Evolutionary conservation across 2,113 vertebrate genomes (phyloP).

Genomic region (Tetraodon nigroviridis): DNA sequence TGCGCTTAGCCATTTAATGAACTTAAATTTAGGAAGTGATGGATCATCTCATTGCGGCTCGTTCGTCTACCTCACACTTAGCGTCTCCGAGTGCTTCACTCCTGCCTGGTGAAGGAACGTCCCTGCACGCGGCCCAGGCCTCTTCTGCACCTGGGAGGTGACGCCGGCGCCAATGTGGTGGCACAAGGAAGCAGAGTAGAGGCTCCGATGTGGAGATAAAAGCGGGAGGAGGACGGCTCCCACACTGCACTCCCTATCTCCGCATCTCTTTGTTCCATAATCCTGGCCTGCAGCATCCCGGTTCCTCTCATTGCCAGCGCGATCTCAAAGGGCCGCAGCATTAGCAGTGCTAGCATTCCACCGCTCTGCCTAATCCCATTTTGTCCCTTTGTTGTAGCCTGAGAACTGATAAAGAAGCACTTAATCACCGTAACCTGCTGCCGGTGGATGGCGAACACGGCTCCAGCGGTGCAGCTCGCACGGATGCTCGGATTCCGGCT

Average conservation of each 20-base stretch:
- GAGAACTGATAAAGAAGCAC: slow-evolving; percentile 43
- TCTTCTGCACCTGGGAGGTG: too few species aligned
- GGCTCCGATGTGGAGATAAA: slow-evolving; percentile 43
- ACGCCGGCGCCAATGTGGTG: too few species aligned
- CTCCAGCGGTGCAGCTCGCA: slow-evolving; percentile 19
- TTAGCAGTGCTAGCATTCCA: slow-evolving; percentile 48
- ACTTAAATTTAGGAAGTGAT: slow-evolving; percentile 61
- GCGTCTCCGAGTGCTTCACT: slow-evolving; percentile 29
- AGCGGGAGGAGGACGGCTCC: slow-evolving; percentile 13
- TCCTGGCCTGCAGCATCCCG: slow-evolving; percentile 52
- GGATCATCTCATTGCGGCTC: slow-evolving; percentile 61
- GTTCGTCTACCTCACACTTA: slow-evolving; percentile 56
- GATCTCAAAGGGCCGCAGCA: slow-evolving; percentile 53
- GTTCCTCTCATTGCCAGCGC: slow-evolving; percentile 45
- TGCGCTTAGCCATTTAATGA: slow-evolving; percentile 45
- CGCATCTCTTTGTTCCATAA: slow-evolving; percentile 65
- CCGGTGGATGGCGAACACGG: slow-evolving; percentile 21
- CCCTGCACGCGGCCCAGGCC: slow-evolving; percentile 10
- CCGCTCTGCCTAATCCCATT: slow-evolving; percentile 61
- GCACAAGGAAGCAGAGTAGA: slow-evolving; percentile 27
- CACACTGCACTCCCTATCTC: slow-evolving; percentile 47
- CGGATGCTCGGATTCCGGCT: slow-evolving; percentile 27
- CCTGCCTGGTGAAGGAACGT: slow-evolving; percentile 54
- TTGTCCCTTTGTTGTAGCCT: slow-evolving; percentile 49
- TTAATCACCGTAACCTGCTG: slow-evolving; percentile 45